Percentiles rank a stretch among this genome's conserved stretches.
phyloP scores from a whole-genome alignment of 1,140 invertebrate species.

The Aricia agestis region DNA sequence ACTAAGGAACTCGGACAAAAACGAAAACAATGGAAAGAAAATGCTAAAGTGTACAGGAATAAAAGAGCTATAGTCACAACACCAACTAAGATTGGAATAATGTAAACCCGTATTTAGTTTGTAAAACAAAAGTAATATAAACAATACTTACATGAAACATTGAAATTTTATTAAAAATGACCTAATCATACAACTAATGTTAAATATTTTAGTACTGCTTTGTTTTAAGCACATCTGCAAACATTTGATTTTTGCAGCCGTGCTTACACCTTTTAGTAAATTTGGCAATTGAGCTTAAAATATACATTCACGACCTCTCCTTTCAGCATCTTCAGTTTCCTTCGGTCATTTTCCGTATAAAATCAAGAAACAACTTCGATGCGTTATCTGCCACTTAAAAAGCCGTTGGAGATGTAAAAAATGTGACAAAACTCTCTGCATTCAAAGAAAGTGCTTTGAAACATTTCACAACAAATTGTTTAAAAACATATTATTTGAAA shows the following conservation, averaged over 20 bases:
- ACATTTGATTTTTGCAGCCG: too few species aligned
- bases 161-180: too few species aligned
- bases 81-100: neutral
- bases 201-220: too few species aligned
- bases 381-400: neutral
- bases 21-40: constrained; percentile 26
- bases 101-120: too few species aligned
- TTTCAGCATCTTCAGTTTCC: neutral
- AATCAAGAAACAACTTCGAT: neutral
- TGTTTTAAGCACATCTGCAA: too few species aligned
- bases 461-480: neutral
- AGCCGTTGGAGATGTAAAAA: neutral
- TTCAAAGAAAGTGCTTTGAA: neutral
- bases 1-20: constrained; percentile 22
- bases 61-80: constrained; percentile 21
- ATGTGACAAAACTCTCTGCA: neutral
- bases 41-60: constrained; percentile 22
- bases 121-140: too few species aligned
- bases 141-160: too few species aligned
- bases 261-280: too few species aligned
- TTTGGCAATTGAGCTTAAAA: too few species aligned
- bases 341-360: neutral
- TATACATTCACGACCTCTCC: neutral
- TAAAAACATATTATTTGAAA: neutral
- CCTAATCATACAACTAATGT: too few species aligned